phyloP scores from a whole-genome alignment of 2,797 vertebrate genomes.

The Danionella dracula region DNA sequence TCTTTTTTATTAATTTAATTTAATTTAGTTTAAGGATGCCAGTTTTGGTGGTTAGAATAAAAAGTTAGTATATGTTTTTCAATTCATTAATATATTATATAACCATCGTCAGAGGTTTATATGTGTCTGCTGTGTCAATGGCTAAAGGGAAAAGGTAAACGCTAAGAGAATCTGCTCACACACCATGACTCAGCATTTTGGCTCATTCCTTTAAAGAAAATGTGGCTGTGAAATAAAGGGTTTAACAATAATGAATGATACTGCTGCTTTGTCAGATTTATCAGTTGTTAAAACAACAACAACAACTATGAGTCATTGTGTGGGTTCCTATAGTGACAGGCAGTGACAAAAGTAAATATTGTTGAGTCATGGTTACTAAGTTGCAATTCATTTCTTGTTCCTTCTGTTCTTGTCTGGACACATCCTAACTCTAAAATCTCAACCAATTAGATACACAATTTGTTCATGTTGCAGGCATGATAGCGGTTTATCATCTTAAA shows the following conservation, averaged over 20 bases:
- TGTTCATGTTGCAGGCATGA: no score
- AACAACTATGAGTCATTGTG: neutral
- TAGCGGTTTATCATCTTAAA: no score
- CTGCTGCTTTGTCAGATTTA: neutral
- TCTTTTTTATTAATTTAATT: no score
- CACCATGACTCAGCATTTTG: neutral
- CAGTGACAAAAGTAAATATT: constrained; percentile 9
- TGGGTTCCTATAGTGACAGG: neutral
- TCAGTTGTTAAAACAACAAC: neutral
- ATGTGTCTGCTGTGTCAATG: neutral
- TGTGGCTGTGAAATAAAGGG: no score
- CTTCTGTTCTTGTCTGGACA: constrained; percentile 6
- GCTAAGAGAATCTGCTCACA: neutral
- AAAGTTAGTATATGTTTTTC: no score
- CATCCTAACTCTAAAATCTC: neutral
- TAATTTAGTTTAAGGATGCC: no score
- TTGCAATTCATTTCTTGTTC: neutral
- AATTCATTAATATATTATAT: neutral
- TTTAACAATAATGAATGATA: neutral
- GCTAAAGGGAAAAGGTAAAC: no score
- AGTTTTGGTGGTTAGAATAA: no score
- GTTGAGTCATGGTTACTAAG: constrained; percentile 55
- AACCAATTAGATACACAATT: constrained; percentile 41
- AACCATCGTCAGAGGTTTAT: neutral
- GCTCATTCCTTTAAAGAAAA: neutral